Base-by-base conservation (phyloP, 2,113 vertebrate species). In the Mesembrinibis cayennensis region DNA sequence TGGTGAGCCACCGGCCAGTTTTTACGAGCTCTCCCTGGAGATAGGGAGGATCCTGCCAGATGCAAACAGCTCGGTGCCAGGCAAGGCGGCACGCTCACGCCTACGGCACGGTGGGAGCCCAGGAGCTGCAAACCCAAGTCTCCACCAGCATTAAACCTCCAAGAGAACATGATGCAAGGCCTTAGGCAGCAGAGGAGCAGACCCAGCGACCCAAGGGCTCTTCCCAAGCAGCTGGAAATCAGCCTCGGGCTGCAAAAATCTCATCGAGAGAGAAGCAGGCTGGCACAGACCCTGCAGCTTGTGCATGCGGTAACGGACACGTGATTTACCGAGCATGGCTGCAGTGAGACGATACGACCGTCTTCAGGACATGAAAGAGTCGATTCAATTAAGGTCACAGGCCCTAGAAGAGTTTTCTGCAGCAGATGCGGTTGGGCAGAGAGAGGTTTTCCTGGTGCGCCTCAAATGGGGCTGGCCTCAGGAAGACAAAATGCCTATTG, bases 321-420 rank as follows among this genome's bases (percentile, higher is more conserved):
- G 13, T 77, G 76, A 69, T 72, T 59, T 66, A 49, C 74, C 1
- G 0, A 67, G 86, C 86, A 3, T 0, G 78, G 63, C 81, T 32
- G 71, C 72, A 44, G 44, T 1, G 16, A 73, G 74, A 62, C 0
- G 30, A 74, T 10, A 18, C 1, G 0, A 29, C 38, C 8, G 0
- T 32, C 93, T 71, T 44, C 44, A 21, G 91, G 83, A 90, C 79
- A 8, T 2, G 25, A 65, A 92, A 66, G 52, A 70, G 49, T 38
- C 10, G 6, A 89, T 61, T 76, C 76, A 63, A 5, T 79, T 66
- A 86, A 94, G 86, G 95, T 90, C 93, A 45, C 85, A 7, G 73
- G 50, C 69, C 73, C 59, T 20, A 11, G 32, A 44, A 85, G 73
- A 78, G 61, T 56, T 63, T 78, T 74, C 70, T 94, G 59, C 38